These are phyloP conservation scores for Petrolisthes manimaculis DNA, from an alignment of 2,888 invertebrate genomes.

Conservation along the genomic window DNA sequence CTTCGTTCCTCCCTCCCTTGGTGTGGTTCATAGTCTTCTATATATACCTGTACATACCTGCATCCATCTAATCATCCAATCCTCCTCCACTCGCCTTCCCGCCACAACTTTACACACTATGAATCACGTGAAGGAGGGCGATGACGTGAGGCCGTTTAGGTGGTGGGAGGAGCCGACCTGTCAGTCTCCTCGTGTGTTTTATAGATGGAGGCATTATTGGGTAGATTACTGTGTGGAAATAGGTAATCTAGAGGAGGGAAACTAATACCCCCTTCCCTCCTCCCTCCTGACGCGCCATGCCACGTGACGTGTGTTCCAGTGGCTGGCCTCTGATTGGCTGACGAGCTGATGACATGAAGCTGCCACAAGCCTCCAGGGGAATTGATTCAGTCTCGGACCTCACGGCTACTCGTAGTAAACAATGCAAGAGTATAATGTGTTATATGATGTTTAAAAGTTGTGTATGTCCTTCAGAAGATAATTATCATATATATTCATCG, in stretches of 20 bases:
- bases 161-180: slow-evolving; percentile 30
- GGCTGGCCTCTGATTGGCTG: slow-evolving; percentile 47
- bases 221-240: slow-evolving; percentile 20
- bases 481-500: too few species aligned
- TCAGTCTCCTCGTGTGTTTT: slow-evolving; percentile 27
- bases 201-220: slow-evolving; percentile 32
- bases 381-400: background rate
- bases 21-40: too few species aligned
- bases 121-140: slow-evolving; percentile 2
- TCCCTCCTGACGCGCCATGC: slow-evolving; percentile 44
- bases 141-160: slow-evolving; percentile 17
- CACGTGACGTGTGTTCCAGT: slow-evolving; percentile 48
- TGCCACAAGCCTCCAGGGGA: slow-evolving; percentile 49
- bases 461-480: too few species aligned
- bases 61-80: background rate
- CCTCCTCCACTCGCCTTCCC: background rate
- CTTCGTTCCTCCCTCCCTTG: too few species aligned
- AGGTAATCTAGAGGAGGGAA: slow-evolving; percentile 31
- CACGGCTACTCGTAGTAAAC: too few species aligned
- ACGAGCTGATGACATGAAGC: slow-evolving; percentile 49
- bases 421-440: too few species aligned
- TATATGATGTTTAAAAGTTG: too few species aligned
- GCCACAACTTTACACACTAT: slow-evolving; percentile 10
- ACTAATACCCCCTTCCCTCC: slow-evolving; percentile 31
- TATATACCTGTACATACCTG: too few species aligned